Conservation (phyloP, 2,797 vertebrate genomes). For the Peromyscus aztecus region DNA sequence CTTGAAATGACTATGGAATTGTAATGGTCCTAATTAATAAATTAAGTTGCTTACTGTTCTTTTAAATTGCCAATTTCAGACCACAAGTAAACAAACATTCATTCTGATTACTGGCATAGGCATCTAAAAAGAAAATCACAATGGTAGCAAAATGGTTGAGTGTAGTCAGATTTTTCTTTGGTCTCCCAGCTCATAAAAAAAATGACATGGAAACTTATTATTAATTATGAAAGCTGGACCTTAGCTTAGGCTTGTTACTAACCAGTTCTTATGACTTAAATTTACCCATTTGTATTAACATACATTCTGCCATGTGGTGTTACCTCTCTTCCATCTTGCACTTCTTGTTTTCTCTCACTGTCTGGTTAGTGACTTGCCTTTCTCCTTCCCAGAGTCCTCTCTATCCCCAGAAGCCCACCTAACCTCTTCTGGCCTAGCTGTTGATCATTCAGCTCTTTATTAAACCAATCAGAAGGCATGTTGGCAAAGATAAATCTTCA, state of each 20-base stretch:
- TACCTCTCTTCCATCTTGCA: neutral
- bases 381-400: neutral
- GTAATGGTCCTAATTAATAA: conserved; percentile 26
- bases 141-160: neutral
- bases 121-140: conserved; percentile 43
- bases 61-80: conserved; percentile 15
- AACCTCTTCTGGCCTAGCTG: neutral
- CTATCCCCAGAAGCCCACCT: neutral
- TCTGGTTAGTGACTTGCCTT: neutral
- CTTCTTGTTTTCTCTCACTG: neutral
- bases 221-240: neutral
- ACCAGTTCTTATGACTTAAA: neutral
- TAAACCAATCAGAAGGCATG: neutral
- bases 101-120: neutral
- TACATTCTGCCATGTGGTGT: neutral
- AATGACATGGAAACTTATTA: neutral
- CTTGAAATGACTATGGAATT: conserved; percentile 27
- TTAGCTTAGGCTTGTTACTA: neutral
- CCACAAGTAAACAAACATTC: conserved; percentile 1
- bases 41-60: conserved; percentile 32
- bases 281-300: neutral
- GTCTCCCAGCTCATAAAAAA: neutral
- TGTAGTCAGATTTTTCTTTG: neutral
- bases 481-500: neutral
- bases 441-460: neutral